A percentile compares a stretch with the other conserved stretches of the same genome.
These are phyloP conservation scores for Paralichthys olivaceus DNA, from an alignment of 2,113 vertebrate genomes.

Conservation along the genomic window DNA sequence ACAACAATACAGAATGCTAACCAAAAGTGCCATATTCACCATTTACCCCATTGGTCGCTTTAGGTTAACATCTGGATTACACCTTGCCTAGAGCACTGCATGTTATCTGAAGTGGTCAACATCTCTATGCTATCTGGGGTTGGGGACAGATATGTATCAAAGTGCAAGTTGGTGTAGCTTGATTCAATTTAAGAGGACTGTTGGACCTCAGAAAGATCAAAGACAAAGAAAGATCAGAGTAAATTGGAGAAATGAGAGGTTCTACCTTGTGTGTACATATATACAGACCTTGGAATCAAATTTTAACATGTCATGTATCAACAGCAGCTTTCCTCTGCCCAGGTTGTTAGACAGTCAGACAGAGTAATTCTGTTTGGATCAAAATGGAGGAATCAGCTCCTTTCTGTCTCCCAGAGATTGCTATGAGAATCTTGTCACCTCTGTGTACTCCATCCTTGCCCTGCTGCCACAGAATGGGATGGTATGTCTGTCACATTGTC, in stretches of 20 bases:
- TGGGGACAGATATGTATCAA: no score
- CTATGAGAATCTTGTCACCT: conserved; percentile 18
- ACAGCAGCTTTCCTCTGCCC: conserved; percentile 6
- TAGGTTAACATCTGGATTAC: no score
- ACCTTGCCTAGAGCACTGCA: no score
- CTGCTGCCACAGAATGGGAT: conserved; percentile 32
- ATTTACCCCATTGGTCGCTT: no score
- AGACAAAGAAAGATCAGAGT: background rate
- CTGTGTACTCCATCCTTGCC: conserved; percentile 19
- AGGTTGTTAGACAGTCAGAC: conserved; percentile 2
- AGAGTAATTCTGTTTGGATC: conserved; percentile 34
- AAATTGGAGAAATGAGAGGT: background rate
- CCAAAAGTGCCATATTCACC: no score
- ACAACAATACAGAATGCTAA: no score
- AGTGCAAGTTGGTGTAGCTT: no score
- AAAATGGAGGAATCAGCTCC: conserved; percentile 30
- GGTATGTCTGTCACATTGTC: conserved; percentile 55
- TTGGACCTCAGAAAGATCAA: no score
- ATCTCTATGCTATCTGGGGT: no score
- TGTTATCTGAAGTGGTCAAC: no score
- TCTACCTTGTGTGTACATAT: background rate
- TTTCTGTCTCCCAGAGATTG: conserved; percentile 23
- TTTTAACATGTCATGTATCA: conserved; percentile 5
- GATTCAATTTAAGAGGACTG: no score
- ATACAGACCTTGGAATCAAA: background rate